A percentile compares a stretch with the other conserved stretches of the same genome.
Evolutionary conservation across 2,888 invertebrate genomes (phyloP).

Genomic region (Argyresthia albistria): DNA sequence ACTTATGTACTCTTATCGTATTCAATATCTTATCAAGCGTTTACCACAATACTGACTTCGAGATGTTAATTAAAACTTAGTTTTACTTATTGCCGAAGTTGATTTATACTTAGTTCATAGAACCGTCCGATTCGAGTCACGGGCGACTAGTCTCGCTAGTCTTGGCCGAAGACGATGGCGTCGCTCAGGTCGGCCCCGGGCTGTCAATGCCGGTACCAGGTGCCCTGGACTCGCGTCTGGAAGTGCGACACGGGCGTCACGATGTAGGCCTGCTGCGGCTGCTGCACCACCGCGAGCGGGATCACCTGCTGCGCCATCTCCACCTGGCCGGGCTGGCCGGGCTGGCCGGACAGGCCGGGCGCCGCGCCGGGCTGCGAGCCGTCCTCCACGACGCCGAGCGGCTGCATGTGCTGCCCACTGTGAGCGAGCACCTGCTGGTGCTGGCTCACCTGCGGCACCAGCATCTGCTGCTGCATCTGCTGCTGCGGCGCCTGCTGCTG

Average conservation of each 20-base stretch:
- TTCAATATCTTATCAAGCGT: constrained; percentile 33
- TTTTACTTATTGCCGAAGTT: constrained; percentile 53
- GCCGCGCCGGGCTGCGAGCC: constrained; percentile 71
- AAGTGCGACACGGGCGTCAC: constrained; percentile 78
- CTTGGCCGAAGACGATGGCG: neutral
- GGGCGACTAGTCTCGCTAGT: neutral
- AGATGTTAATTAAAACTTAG: constrained; percentile 50
- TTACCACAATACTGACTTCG: constrained; percentile 57
- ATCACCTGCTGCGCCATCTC: constrained; percentile 77
- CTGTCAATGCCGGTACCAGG: constrained; percentile 69
- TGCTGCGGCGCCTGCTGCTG: constrained; percentile 47
- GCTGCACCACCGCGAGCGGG: constrained; percentile 75
- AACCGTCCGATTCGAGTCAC: neutral
- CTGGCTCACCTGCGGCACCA: constrained; percentile 64
- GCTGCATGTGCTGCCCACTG: constrained; percentile 55
- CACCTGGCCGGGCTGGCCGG: constrained; percentile 24
- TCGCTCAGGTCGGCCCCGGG: constrained; percentile 11
- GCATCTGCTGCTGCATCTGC: constrained; percentile 60
- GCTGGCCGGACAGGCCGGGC: constrained; percentile 67
- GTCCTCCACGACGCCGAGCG: constrained; percentile 36
- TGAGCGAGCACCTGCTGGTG: constrained; percentile 54
- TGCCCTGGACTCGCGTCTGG: constrained; percentile 75
- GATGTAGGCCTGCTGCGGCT: constrained; percentile 76
- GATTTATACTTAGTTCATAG: neutral
- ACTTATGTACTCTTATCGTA: constrained; percentile 46